These are phyloP conservation scores for Crossocerus cetratus DNA, from an alignment of 2,888 invertebrate species.

Conservation along the genomic window DNA sequence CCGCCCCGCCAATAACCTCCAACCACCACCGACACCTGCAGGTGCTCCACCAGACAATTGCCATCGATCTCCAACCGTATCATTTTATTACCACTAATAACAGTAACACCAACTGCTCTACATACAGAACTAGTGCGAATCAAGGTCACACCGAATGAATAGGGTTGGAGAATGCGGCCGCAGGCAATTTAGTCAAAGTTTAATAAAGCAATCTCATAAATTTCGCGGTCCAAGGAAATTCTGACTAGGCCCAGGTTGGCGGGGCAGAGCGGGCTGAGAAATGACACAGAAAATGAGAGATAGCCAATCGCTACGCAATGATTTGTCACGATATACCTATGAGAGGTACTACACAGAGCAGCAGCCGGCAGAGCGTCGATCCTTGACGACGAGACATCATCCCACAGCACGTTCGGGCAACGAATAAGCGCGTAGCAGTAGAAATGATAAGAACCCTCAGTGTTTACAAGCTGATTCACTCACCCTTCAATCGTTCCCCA, in stretches of 20 bases:
- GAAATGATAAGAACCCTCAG: neutral
- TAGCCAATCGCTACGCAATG: slow-evolving; percentile 43
- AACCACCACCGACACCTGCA: too few relatives aligned
- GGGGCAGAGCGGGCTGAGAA: slow-evolving; percentile 45
- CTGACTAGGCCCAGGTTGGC: slow-evolving; percentile 20
- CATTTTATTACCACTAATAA: too few relatives aligned
- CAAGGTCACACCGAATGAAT: neutral
- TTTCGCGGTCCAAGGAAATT: neutral
- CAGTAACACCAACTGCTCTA: too few relatives aligned
- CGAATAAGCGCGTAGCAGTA: neutral
- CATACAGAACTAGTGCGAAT: neutral
- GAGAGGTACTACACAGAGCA: slow-evolving; percentile 54
- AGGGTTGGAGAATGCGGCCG: neutral
- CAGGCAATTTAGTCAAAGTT: too few relatives aligned
- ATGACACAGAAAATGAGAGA: slow-evolving; percentile 28
- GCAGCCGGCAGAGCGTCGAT: slow-evolving; percentile 55
- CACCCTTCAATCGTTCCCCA: too few relatives aligned
- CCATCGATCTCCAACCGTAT: too few relatives aligned
- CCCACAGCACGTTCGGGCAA: neutral
- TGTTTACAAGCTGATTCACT: too few relatives aligned
- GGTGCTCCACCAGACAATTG: too few relatives aligned
- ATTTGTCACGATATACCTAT: slow-evolving; percentile 20
- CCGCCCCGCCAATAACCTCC: slow-evolving; percentile 16
- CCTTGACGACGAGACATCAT: neutral
- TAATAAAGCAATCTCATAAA: neutral